Evolutionary conservation across 37 sponge, comb jelly and placozoan species (phyloP), one percentile per base, ranked within the genome.

Genomic region (Hormiphora californensis): DNA sequence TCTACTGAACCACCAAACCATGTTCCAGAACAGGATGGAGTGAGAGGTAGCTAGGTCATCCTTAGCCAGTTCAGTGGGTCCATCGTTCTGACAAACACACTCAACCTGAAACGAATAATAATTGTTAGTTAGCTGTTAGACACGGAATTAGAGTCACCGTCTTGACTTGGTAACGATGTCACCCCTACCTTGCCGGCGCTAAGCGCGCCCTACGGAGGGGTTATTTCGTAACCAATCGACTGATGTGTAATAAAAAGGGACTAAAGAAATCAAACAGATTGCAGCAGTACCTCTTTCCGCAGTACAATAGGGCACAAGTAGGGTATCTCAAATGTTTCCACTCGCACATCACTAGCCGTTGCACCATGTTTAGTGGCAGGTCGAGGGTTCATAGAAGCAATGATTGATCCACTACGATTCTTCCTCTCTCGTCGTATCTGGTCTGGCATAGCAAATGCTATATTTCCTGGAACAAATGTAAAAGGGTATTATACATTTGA

Each of bases 1-100:
- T 28, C 81, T 73, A 30, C 81, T 43, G 81, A 73, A 73, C 81
- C 81, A 73, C 81, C 81, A 73, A 23, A 73, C 81, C 81, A 73
- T 73, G 46, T 73, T 73, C 81, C 81, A 73, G 81, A 73, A 73
- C 46, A 73, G 46, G 46, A 73, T 73, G 81, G 81, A 36, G 44
- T 73, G 81, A 22, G 81, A 73, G 43, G 81, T 73, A 2, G 81
- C 81, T 28, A 73, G 46, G 46, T 73, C 81, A 22, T 73, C 81
- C 22, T 73, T 73, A 0, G 43, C 81, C 81, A 73, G 40, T 30
- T 73, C 81, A 27, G 46, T 46, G 9, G 81, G 81, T 4, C 81
- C 81, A 40, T 73, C 81, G 43, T 46, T 73, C 81, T 73, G 46
- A 73, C 81, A 73, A 2, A 73, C 81, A 17, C 81, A 73, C 46